Base-by-base conservation (phyloP, 2,113 vertebrate species). In the Neodontobutis hainanensis region DNA sequence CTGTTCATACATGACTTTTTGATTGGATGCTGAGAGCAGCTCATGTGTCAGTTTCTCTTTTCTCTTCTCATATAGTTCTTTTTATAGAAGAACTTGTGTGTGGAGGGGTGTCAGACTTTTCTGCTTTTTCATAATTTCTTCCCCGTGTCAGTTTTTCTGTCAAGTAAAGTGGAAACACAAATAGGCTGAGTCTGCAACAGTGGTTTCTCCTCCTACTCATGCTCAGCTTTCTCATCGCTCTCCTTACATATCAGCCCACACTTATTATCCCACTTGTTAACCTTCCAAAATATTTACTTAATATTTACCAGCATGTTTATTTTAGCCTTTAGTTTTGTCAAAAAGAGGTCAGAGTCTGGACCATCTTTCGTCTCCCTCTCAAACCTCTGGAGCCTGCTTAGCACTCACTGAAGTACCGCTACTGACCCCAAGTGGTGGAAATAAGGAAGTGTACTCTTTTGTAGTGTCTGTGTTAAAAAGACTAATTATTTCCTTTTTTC, bases 341-440 rank as follows among this genome's bases (percentile, higher is more conserved):
- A n/a, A 48, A 38, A 36, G 32, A 10, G 46, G 14, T 65, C 43
- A 61, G 42, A 46, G 8, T 78, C 19, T 62, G 11, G 42, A 14
- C 60, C 61, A 73, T 61, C 11, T 49, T 52, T 38, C 45, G 27
- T 78, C 65, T 88, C 75, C 86, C 89, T 85, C 61, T 78, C 75
- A 85, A 84, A 47, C 89, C 89, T 89, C 78, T 59, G 85, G 85
- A 89, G 59, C 87, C 87, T 77, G 65, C 68, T 70, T 56, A 48
- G 5, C 19, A 14, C 4, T 68, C 48, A 61, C 36, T 19, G 1
- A 48, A 85, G 81, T 66, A 10, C n/a, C 80, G 77, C 70, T 46
- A 89, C 85, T 90, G 88, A 81, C 90, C 86, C 84, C 92, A 78
- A 72, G 84, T 91, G 92, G 81, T 57, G 15, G 50, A 71, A 77